These are phyloP conservation scores for Erebia ligea DNA, from an alignment of 2,888 invertebrate species.

Conservation along the genomic window DNA sequence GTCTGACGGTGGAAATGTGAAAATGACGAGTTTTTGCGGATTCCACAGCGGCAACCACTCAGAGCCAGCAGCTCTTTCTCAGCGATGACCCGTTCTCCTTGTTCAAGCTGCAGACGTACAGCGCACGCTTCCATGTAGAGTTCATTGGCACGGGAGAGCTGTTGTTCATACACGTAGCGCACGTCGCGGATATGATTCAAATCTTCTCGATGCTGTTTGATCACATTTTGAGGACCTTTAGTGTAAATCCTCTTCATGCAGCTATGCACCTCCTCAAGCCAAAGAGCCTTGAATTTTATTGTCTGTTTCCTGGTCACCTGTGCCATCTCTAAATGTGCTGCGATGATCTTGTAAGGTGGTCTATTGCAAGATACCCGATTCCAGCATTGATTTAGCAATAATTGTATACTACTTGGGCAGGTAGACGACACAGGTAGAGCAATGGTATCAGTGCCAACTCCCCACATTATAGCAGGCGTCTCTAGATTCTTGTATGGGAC, in stretches of 20 bases:
- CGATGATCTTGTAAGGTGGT: constrained; percentile 88
- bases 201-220: constrained; percentile 88
- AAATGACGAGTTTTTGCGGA: constrained; percentile 55
- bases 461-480: constrained; percentile 98
- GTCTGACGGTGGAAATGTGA: constrained; percentile 59
- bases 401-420: constrained; percentile 93
- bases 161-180: constrained; percentile 94
- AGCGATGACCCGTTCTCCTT: constrained; percentile 89
- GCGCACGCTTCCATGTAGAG: constrained; percentile 94
- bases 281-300: constrained; percentile 91
- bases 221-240: constrained; percentile 40
- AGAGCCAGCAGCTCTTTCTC: constrained; percentile 80
- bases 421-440: constrained; percentile 95
- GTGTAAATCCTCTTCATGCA: constrained; percentile 87
- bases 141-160: constrained; percentile 94
- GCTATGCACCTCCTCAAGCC: constrained; percentile 93
- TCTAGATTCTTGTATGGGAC: constrained; percentile 85
- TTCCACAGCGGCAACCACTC: constrained; percentile 64
- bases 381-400: constrained; percentile 96
- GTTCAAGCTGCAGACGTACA: constrained; percentile 92
- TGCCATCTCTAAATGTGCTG: constrained; percentile 95
- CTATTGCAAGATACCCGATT: constrained; percentile 93
- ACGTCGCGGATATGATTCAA: constrained; percentile 94
- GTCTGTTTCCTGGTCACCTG: constrained; percentile 91
- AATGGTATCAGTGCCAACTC: constrained; percentile 97